These are phyloP conservation scores for Ardeotis arabs DNA, from an alignment of 2,113 vertebrate genomes.

Conservation along the genomic window DNA sequence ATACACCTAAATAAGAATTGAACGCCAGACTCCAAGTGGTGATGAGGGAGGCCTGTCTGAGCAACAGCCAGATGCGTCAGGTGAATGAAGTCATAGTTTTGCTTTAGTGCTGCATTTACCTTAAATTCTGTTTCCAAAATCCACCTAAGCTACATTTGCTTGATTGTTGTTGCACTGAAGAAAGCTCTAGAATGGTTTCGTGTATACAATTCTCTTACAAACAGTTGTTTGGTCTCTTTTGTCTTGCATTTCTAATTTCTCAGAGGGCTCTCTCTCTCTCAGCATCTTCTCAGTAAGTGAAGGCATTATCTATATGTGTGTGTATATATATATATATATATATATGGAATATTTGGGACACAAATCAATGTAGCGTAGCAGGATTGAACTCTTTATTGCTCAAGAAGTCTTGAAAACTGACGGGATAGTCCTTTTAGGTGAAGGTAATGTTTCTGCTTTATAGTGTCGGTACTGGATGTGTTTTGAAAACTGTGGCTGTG, in stretches of 20 bases:
- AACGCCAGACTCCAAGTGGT: neutral
- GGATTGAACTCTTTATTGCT: neutral
- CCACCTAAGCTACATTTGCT: neutral
- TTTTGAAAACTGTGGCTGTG: neutral
- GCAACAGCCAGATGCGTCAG: neutral
- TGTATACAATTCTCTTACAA: neutral
- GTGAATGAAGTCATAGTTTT: neutral
- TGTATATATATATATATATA: no score
- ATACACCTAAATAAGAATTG: neutral
- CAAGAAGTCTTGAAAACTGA: neutral
- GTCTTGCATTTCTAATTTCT: neutral
- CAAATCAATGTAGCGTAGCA: neutral
- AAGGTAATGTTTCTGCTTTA: neutral
- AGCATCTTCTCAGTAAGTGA: neutral
- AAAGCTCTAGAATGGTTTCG: neutral
- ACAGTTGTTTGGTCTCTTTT: neutral
- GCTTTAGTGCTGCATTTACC: neutral
- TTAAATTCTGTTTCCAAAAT: neutral
- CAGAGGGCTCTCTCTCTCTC: neutral
- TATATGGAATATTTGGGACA: neutral
- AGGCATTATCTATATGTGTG: neutral
- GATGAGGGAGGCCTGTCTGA: neutral
- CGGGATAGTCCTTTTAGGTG: neutral
- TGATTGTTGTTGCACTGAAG: neutral
- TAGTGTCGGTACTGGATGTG: neutral